A percentile compares a stretch with the other conserved stretches of the same genome.
Conservation (phyloP, 2,888 invertebrate genomes). For the Petrolisthes manimaculis region DNA sequence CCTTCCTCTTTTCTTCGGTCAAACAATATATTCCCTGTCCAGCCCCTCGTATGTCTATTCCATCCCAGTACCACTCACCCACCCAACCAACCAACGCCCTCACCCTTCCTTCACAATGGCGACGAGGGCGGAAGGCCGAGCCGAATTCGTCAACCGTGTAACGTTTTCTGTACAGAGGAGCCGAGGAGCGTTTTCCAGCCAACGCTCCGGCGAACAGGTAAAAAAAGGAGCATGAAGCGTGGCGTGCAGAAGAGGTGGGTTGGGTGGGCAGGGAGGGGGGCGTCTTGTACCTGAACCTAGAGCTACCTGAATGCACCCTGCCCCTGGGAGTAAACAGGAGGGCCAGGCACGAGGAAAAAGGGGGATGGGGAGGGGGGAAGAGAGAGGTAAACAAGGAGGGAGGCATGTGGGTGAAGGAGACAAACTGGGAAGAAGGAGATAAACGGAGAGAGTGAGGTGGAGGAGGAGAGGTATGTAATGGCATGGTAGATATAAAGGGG, state of each 20-base stretch:
- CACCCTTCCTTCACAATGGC: not conserved
- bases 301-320: no score
- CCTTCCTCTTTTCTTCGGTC: not conserved
- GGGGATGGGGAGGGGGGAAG: not conserved
- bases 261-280: not conserved
- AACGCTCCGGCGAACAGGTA: not conserved
- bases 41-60: not conserved
- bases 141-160: not conserved
- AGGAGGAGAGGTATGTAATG: no score
- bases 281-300: not conserved
- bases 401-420: not conserved
- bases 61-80: not conserved
- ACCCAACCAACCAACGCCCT: not conserved
- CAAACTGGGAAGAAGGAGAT: not conserved
- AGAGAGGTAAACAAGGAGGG: not conserved
- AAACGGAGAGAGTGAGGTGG: not conserved
- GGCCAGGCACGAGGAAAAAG: not conserved
- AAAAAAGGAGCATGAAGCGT: not conserved
- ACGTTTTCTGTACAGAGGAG: not conserved
- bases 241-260: not conserved
- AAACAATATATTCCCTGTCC: no score
- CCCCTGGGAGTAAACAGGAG: not conserved
- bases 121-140: not conserved
- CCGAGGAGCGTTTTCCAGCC: not conserved
- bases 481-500: no score